phyloP scores from a whole-genome alignment of 1,140 invertebrate species.

The Drosophila bocqueti region DNA sequence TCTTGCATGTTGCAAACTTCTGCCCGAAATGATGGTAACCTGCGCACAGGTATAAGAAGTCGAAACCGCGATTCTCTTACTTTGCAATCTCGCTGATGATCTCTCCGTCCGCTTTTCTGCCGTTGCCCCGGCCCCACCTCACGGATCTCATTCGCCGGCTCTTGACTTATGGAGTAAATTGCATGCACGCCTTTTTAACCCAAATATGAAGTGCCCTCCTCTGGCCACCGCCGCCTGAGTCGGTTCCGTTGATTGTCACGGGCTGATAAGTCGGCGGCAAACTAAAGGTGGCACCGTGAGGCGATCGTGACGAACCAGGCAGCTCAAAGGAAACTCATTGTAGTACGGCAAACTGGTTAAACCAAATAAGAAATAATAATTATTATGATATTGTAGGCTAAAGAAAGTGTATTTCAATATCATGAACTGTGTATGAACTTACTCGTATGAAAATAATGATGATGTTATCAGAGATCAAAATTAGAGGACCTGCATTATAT shows the following conservation, averaged over 20 bases:
- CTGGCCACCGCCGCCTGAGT: neutral
- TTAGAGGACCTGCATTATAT: too few species aligned
- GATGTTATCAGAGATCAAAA: too few species aligned
- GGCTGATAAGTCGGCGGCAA: constrained; percentile 56
- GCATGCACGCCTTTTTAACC: constrained; percentile 78
- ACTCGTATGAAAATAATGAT: too few species aligned
- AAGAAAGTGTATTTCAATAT: neutral
- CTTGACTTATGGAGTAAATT: constrained; percentile 59
- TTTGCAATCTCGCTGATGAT: constrained; percentile 46
- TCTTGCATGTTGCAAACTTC: neutral
- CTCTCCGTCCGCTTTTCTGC: constrained; percentile 12
- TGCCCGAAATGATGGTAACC: neutral
- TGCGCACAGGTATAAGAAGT: neutral
- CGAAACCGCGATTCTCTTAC: constrained; percentile 16
- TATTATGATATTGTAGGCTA: neutral
- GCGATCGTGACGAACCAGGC: neutral
- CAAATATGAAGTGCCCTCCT: constrained; percentile 58
- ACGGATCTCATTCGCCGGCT: constrained; percentile 4
- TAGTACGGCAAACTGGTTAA: neutral
- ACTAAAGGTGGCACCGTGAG: constrained; percentile 27
- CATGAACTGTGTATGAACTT: neutral
- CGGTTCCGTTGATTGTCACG: constrained; percentile 52
- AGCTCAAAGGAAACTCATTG: neutral
- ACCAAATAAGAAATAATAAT: neutral
- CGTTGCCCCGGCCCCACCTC: constrained; percentile 1